Percentiles rank a stretch among this genome's conserved stretches.
Evolutionary conservation across 2,113 vertebrate genomes (phyloP).

Genomic region (Zonotrichia leucophrys): DNA sequence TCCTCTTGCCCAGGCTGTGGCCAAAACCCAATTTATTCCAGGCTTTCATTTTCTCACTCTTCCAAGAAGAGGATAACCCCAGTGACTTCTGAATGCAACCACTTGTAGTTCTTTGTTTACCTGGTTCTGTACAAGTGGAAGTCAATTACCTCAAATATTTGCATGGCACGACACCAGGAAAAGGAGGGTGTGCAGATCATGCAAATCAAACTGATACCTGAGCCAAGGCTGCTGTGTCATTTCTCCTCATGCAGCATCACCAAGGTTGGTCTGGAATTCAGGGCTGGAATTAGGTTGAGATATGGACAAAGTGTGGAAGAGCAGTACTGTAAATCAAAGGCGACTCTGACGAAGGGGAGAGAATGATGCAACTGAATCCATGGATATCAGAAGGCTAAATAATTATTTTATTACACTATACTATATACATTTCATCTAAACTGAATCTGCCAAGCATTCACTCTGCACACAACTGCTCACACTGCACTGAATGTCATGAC

Average conservation of each 20-base stretch:
- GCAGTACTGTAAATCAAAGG: not conserved
- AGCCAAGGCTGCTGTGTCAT: not conserved
- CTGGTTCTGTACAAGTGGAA: not conserved
- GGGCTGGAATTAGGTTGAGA: not conserved
- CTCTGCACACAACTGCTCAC: too few species aligned
- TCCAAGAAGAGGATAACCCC: not conserved
- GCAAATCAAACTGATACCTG: not conserved
- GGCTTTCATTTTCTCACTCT: not conserved
- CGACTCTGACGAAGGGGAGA: too few species aligned
- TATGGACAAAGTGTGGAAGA: not conserved
- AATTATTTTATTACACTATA: too few species aligned
- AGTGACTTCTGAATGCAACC: not conserved
- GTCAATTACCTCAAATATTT: not conserved
- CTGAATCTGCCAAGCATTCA: too few species aligned
- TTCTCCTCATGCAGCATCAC: not conserved
- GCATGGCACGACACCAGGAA: rapidly evolving
- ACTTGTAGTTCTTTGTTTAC: not conserved
- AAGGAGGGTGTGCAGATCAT: not conserved
- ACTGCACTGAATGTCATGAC: too few species aligned
- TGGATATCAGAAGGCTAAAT: too few species aligned
- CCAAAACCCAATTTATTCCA: not conserved
- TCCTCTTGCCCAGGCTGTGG: not conserved
- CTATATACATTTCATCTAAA: too few species aligned
- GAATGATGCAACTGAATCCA: too few species aligned
- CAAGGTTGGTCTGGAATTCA: not conserved